Evolutionary conservation across 2,888 invertebrate genomes (phyloP), one percentile per base, ranked within the genome.

Genomic region (Cephus sareptanus): DNA sequence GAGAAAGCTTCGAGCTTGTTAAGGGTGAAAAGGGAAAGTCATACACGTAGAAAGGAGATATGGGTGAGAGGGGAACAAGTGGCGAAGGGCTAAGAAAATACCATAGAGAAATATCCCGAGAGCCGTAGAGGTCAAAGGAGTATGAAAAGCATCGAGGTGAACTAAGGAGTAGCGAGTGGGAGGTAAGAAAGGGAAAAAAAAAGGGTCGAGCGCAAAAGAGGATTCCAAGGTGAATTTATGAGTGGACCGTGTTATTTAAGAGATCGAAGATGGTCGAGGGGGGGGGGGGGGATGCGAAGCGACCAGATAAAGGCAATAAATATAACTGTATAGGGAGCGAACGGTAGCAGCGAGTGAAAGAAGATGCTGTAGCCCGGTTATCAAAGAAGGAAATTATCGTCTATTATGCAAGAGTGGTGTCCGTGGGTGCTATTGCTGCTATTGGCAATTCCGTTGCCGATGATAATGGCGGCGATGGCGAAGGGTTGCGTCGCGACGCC

Each of bases 231-330:
- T 68, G 76, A 82, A 84, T 85, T 85, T 81, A 81, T 80, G 84
- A 80, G 68, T 73, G 71, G 69, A 76, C 70, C 31, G 6, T 79
- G 79, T 80, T 79, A 81, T 79, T 83, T 80, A 81, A 80, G 77
- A 73, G 74, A 81, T 83, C 80, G 81, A 75, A 78, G 79, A 79
- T 73, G 81, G 69, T 73, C 73, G 69, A 1, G 6, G 37, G 37
- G 4, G 6, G 37, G 4, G 6, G 30, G 12, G 76, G 40, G 68
- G 76, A 74, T 69, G 37, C 37, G 76, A 79, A 75, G 74, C 73
- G 73, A 69, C 73, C 35, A 81, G 84, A 85, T 85, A 83, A 83
- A 82, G 77, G 80, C 77, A 79, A 84, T 84, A 83, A 84, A 84
- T 83, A 84, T 79, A 81, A 81, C 76, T 79, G 76, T 80, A 78